Conservation (phyloP, 2,113 vertebrate species). For the Actinemys pallida region DNA sequence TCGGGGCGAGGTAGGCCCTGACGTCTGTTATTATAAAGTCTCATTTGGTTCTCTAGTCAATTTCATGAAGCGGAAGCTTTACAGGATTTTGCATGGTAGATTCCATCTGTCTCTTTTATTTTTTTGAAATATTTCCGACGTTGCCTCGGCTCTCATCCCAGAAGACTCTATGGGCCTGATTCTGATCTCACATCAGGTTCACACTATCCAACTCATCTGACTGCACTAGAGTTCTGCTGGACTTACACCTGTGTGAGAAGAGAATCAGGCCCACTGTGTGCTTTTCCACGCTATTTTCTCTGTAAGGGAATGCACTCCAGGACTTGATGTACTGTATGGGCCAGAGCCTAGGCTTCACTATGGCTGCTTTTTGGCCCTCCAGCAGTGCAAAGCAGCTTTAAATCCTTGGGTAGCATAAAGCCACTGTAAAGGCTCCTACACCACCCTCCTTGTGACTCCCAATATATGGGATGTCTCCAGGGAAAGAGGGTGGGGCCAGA, state of each 20-base stretch:
- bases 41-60: neutral
- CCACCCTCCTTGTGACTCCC: neutral
- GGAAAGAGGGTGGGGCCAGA: neutral
- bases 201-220: neutral
- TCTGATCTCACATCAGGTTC: neutral
- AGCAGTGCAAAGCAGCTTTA: too few species aligned
- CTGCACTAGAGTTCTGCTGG: neutral
- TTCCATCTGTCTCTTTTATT: neutral
- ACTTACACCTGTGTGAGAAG: neutral
- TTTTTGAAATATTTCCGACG: neutral
- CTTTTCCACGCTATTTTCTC: neutral
- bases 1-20: neutral
- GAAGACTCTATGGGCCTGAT: neutral
- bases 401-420: too few species aligned
- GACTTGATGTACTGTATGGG: neutral
- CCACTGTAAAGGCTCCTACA: neutral
- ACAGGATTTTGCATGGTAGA: neutral
- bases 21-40: neutral
- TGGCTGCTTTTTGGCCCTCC: too few species aligned
- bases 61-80: neutral
- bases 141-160: neutral
- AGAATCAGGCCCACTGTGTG: neutral
- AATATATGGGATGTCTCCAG: neutral
- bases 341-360: neutral
- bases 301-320: neutral